Conservation (phyloP, 2,113 vertebrate genomes). For the Hippopotamus amphibius region DNA sequence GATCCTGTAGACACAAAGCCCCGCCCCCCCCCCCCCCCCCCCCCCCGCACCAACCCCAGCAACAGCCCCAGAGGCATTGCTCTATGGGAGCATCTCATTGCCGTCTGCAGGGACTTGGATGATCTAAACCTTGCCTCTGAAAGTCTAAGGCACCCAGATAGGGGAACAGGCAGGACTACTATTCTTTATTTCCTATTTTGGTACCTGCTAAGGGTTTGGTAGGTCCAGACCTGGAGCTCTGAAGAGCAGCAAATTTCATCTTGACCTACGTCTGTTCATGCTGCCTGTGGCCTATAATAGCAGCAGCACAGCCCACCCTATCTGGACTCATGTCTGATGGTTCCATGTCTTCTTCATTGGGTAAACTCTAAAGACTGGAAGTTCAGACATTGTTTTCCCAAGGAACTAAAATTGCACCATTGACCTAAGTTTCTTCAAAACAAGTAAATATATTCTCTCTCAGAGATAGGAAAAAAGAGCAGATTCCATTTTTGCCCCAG, state of each 20-base stretch:
- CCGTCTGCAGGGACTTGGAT: neutral
- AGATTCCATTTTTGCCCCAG: neutral
- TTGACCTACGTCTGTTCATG: neutral
- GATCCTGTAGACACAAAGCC: neutral
- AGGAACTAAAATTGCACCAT: neutral
- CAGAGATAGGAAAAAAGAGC: neutral
- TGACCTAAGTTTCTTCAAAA: neutral
- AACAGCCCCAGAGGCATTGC: neutral
- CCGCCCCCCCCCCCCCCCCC: neutral
- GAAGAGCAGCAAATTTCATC: neutral
- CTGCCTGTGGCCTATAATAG: neutral
- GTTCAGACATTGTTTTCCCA: conserved; percentile 3
- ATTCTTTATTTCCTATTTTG: neutral
- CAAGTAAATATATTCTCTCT: neutral
- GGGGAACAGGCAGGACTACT: neutral
- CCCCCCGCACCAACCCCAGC: neutral
- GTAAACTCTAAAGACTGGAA: conserved; percentile 22
- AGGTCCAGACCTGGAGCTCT: neutral
- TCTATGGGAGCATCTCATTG: neutral
- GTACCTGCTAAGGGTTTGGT: neutral
- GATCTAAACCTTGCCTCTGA: conserved; percentile 9
- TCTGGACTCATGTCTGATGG: neutral
- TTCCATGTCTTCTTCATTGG: neutral
- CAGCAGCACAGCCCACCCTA: neutral
- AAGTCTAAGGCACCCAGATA: conserved; percentile 2